Percentiles rank a stretch among this genome's conserved stretches.
phyloP scores from a whole-genome alignment of 1,140 invertebrate species.

The Drosophila nigromelanica region DNA sequence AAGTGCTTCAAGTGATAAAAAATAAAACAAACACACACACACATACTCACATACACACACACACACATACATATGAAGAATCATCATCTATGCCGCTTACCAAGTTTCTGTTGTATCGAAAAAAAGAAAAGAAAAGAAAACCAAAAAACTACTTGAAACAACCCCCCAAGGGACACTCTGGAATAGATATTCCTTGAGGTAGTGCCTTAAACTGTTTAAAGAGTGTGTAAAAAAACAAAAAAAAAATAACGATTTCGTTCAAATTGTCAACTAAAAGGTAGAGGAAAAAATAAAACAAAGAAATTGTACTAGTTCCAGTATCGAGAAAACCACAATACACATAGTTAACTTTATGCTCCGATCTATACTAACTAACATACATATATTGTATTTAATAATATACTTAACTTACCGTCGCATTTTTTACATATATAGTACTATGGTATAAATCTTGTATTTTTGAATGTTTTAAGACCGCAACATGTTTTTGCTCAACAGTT shows the following conservation, averaged over 20 bases:
- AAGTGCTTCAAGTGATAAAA: constrained; percentile 44
- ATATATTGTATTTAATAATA: constrained; percentile 42
- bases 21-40: constrained; percentile 7
- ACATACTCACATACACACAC: constrained; percentile 3
- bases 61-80: constrained; percentile 1
- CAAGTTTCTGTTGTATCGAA: constrained; percentile 11
- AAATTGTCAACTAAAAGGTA: neutral
- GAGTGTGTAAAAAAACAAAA: constrained; percentile 6
- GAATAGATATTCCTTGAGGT: constrained; percentile 74
- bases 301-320: constrained; percentile 57
- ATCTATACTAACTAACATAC: constrained; percentile 56
- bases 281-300: constrained; percentile 32
- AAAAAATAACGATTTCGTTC: constrained; percentile 16
- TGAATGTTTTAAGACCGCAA: constrained; percentile 45
- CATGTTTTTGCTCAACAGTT: constrained; percentile 68
- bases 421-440: constrained; percentile 42
- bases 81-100: neutral
- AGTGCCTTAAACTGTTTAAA: constrained; percentile 68
- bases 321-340: constrained; percentile 56
- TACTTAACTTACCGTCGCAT: constrained; percentile 67
- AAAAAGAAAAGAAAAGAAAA: neutral
- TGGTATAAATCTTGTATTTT: constrained; percentile 53
- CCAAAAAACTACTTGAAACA: constrained; percentile 39
- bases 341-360: constrained; percentile 78
- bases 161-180: constrained; percentile 60